Base-by-base conservation (phyloP, 2,888 invertebrate species). In the Villa cingulata region DNA sequence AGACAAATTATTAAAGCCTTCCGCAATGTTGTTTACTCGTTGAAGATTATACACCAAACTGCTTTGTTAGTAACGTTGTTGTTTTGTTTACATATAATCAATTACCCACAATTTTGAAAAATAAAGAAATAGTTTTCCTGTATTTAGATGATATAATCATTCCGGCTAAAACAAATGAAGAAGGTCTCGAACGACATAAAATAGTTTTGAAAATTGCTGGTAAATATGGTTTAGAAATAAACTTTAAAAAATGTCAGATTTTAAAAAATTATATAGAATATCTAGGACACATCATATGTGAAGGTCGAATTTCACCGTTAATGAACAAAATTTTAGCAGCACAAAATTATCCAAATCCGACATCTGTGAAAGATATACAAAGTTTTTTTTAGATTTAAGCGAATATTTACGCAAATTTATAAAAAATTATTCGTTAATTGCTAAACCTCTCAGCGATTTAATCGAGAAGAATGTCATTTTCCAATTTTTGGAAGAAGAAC, bases 131-230 rank as follows among this genome's bases (percentile, higher is more conserved):
- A 9, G 41, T 51, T 1, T 27, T 57, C 2, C 43, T 55, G 6
- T 58, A 58, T 42, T 49, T 58, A 48, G 58, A 59, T 36, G 57
- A 59, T 48, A 5, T 58, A 2, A 20, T 58, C n/a, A 47, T 55
- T 17, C 51, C 53, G 16, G 43, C 23, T 12, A 40, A 37, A 17
- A 29, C 42, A 9, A 44, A 48, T 38, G 9, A 12, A 12, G 12
- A 32, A 32, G 50, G 45, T 15, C 5, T 52, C 9, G n/a, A 40
- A 17, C 47, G 37, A 27, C 29, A 53, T 20, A 43, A 27, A 17
- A 20, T 38, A 2, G 46, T 51, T 14, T 29, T 54, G 2, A 9
- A 43, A 18, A 17, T 44, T 6, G 38, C 53, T 7, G 15, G 14
- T 19, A 43, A 48, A 5, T 41, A 52, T 27, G 46, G 50, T 3